Evolutionary conservation across 2,113 vertebrate genomes (phyloP).

Genomic region (Colius striatus): DNA sequence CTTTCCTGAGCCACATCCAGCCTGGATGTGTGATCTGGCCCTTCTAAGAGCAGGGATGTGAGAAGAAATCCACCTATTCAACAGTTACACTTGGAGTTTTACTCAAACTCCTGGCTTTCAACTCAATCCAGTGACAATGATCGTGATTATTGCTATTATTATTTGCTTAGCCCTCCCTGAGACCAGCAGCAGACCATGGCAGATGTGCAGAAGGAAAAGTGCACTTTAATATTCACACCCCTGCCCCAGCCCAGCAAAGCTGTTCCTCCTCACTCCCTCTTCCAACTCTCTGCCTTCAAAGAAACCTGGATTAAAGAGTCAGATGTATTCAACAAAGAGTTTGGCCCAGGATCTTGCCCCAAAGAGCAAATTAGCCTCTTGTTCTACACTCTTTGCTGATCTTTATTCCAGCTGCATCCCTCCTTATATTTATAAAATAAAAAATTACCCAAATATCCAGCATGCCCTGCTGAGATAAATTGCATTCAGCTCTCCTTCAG

Average conservation of each 20-base stretch:
- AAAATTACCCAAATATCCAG: neutral
- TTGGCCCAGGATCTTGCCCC: neutral
- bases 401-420: neutral
- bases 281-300: neutral
- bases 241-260: neutral
- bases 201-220: neutral
- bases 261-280: neutral
- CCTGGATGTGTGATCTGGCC: fast-evolving
- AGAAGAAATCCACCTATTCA: neutral
- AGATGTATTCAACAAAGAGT: neutral
- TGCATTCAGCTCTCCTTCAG: neutral
- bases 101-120: neutral
- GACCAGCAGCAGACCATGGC: neutral
- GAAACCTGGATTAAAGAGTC: neutral
- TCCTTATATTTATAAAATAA: neutral
- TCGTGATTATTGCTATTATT: neutral
- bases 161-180: neutral
- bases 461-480: constrained; percentile 27
- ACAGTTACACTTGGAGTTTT: neutral
- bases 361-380: neutral
- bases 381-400: neutral
- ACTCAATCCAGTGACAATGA: neutral
- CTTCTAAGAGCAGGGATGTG: neutral
- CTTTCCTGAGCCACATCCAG: neutral
- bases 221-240: neutral